Evolutionary conservation across 1,140 invertebrate genomes (phyloP), one percentile per base, ranked within the genome.

Genomic region (Cydia pomonella): DNA sequence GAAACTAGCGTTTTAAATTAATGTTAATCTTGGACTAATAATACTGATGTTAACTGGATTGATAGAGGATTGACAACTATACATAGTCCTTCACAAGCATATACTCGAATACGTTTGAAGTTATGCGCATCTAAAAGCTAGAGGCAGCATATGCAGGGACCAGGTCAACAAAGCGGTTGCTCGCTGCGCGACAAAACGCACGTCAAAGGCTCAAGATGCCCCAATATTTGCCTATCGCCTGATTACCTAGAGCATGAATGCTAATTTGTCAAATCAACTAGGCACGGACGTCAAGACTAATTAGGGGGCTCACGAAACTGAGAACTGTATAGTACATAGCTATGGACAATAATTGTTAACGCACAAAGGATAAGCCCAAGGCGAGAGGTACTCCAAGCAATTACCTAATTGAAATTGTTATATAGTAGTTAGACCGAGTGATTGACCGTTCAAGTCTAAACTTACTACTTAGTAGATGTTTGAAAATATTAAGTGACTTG

Each of bases 181-280:
- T 33, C 18, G 4, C 13, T 21, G 1, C 18, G 64, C 12, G 25
- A 64, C 63, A 64, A 33, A 64, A 64, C 63, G 9, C 25, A 64
- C n/a, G 33, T 69, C 64, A 69, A 69, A 69, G 64, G 64, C 64
- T 29, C 64, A 38, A 69, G 64, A 41, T 12, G 64, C 27, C 23
- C 27, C 27, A 23, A 18, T 33, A 38, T 33, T 59, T 59, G 53
- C 53, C 53, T 0, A 23, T 41, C 10, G 27, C 27, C 27, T 69
- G 64, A 69, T 41, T 69, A 69, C 27, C 63, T n/a, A 10, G 16
- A 69, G n/a, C 64, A 33, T 59, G 53, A 59, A 59, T 59, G 53
- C 53, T 59, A 59, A 59, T 59, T 59, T 59, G 53, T 59, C 53
- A 59, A 59, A 59, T 59, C 53, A 59, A 59, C 53, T 59, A 59